Evolutionary conservation across 2,888 invertebrate genomes (phyloP).

Genomic region (Drosophila mulleri): DNA sequence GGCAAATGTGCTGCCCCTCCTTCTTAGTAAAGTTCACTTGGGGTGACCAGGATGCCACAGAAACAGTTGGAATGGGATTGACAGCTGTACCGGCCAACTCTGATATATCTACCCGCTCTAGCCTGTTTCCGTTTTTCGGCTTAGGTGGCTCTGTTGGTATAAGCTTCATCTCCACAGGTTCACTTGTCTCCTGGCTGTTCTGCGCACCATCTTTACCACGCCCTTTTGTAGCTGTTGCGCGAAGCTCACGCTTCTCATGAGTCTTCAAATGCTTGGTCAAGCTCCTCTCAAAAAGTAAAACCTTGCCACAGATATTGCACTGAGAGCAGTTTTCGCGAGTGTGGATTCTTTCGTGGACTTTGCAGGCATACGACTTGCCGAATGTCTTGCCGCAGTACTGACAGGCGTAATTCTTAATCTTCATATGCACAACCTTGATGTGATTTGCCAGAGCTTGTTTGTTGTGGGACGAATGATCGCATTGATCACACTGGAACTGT

Average conservation of each 20-base stretch:
- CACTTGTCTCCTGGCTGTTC: neutral
- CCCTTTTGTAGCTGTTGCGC: slow-evolving; percentile 26
- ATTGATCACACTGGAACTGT: slow-evolving; percentile 78
- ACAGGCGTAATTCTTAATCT: slow-evolving; percentile 81
- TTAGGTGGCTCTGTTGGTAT: slow-evolving; percentile 36
- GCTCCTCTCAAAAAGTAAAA: slow-evolving; percentile 81
- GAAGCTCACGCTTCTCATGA: slow-evolving; percentile 77
- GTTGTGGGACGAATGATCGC: slow-evolving; percentile 80
- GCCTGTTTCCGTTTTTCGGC: slow-evolving; percentile 75
- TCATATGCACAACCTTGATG: slow-evolving; percentile 81
- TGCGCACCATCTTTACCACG: neutral
- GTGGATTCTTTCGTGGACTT: slow-evolving; percentile 80
- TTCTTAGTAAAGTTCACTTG: slow-evolving; percentile 83
- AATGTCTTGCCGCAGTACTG: slow-evolving; percentile 82
- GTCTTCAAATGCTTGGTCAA: slow-evolving; percentile 80
- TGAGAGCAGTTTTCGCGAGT: slow-evolving; percentile 82
- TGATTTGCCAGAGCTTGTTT: slow-evolving; percentile 82
- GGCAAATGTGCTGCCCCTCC: slow-evolving; percentile 82
- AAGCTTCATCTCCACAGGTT: slow-evolving; percentile 9
- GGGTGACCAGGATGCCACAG: slow-evolving; percentile 81
- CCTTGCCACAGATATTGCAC: slow-evolving; percentile 81
- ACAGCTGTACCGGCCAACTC: slow-evolving; percentile 80
- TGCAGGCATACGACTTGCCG: slow-evolving; percentile 79
- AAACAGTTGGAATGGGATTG: slow-evolving; percentile 81
- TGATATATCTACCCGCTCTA: slow-evolving; percentile 80